A percentile compares a stretch with the other conserved stretches of the same genome.
phyloP scores from a whole-genome alignment of 2,797 vertebrate genomes.

The Lateolabrax maculatus region DNA sequence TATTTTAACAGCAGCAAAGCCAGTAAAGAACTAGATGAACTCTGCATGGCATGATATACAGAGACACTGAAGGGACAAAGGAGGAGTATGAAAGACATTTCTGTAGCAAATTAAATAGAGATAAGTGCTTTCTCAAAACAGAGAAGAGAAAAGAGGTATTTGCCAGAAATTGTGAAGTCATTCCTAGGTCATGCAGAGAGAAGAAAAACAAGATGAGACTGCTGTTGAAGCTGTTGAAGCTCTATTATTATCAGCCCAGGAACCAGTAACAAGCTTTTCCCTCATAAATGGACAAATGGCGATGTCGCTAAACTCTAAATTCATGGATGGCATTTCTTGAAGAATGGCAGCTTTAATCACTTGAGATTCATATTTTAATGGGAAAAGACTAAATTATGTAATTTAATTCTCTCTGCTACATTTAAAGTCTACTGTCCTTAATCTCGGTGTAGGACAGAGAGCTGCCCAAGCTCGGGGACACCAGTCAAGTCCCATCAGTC shows the following conservation, averaged over 20 bases:
- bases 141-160: constrained; percentile 26
- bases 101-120: constrained; percentile 60
- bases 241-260: constrained; percentile 39
- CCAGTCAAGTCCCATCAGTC: constrained; percentile 28
- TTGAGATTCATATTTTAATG: constrained; percentile 31
- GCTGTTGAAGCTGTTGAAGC: constrained; percentile 27
- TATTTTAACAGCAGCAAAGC: not conserved
- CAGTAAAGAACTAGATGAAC: constrained; percentile 39
- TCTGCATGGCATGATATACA: constrained; percentile 38
- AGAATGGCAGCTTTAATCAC: constrained; percentile 43
- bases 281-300: constrained; percentile 31
- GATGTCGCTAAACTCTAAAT: constrained; percentile 17
- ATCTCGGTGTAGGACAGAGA: constrained; percentile 27
- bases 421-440: constrained; percentile 39
- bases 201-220: constrained; percentile 50
- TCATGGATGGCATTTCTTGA: constrained; percentile 29
- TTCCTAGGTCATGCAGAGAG: constrained; percentile 28
- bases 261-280: constrained; percentile 34
- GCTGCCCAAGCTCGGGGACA: constrained; percentile 27
- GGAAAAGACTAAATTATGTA: constrained; percentile 37
- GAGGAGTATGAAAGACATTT: constrained; percentile 39
- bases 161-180: constrained; percentile 43
- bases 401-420: constrained; percentile 55
- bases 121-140: constrained; percentile 48
- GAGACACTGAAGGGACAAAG: constrained; percentile 40